A percentile compares a stretch with the other conserved stretches of the same genome.
Evolutionary conservation across 2,888 invertebrate species (phyloP).

Genomic region (Caenorhabditis uteleia): DNA sequence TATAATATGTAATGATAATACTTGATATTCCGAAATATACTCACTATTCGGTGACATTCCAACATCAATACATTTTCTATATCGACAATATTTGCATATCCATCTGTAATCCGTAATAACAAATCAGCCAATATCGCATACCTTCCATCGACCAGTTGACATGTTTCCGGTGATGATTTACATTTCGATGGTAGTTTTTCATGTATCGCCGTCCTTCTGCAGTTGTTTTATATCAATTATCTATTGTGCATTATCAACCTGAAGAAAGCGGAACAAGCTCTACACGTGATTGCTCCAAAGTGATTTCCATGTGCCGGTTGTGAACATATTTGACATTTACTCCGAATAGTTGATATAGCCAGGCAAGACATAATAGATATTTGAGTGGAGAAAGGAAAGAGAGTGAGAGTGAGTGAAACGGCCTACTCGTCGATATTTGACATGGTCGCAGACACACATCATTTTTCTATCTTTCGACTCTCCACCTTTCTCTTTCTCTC

Average conservation of each 20-base stretch:
- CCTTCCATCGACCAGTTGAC: background rate
- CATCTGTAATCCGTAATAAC: too few species aligned
- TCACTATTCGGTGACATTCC: background rate
- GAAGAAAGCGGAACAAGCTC: background rate
- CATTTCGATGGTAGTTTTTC: background rate
- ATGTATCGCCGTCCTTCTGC: background rate
- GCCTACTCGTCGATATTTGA: too few species aligned
- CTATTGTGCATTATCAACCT: background rate
- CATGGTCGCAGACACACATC: too few species aligned
- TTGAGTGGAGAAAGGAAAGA: background rate
- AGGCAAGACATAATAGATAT: too few species aligned
- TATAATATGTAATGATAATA: too few species aligned
- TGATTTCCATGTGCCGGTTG: constrained; percentile 27
- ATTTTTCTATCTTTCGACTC: too few species aligned
- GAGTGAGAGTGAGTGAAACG: too few species aligned
- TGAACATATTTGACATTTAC: constrained; percentile 19
- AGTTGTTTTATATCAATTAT: too few species aligned
- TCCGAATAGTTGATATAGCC: background rate
- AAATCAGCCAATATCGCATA: too few species aligned
- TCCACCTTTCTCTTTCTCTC: too few species aligned
- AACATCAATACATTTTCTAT: background rate
- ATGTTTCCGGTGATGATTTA: background rate
- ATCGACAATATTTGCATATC: background rate
- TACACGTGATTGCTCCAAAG: constrained; percentile 9
- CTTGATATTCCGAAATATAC: background rate